Percentiles rank a stretch among this genome's conserved stretches.
Conservation (phyloP, 2,797 vertebrate genomes). For the Artibeus lituratus region DNA sequence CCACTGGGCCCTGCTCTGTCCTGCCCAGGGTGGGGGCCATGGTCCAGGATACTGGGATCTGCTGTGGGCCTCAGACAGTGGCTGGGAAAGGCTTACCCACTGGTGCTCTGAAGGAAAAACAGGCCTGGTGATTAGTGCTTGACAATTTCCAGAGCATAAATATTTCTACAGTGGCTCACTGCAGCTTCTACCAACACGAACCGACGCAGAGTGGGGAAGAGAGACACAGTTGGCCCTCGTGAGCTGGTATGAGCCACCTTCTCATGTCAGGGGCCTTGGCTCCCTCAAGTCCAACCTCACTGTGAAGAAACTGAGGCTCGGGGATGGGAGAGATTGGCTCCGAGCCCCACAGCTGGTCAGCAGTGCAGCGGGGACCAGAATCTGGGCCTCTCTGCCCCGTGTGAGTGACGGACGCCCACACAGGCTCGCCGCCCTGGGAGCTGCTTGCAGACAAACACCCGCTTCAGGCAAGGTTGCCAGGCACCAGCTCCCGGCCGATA, state of each 20-base stretch:
- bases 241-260: rapidly evolving
- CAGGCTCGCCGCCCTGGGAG: too few species aligned
- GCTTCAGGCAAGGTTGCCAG: not conserved
- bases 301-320: not conserved
- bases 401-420: not conserved
- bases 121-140: not conserved
- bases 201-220: not conserved
- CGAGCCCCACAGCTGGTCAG: not conserved
- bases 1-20: not conserved
- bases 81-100: not conserved
- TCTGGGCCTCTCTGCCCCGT: not conserved
- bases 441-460: not conserved
- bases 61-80: not conserved
- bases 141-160: not conserved
- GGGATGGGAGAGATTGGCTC: not conserved
- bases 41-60: not conserved
- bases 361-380: not conserved
- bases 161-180: not conserved
- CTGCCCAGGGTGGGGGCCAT: not conserved
- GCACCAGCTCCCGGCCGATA: not conserved
- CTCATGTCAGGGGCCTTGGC: not conserved
- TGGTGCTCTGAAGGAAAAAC: not conserved
- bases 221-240: rapidly evolving
- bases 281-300: not conserved
- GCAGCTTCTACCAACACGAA: not conserved